Evolutionary conservation across 2,113 vertebrate genomes (phyloP).

Genomic region (Osmerus mordax): DNA sequence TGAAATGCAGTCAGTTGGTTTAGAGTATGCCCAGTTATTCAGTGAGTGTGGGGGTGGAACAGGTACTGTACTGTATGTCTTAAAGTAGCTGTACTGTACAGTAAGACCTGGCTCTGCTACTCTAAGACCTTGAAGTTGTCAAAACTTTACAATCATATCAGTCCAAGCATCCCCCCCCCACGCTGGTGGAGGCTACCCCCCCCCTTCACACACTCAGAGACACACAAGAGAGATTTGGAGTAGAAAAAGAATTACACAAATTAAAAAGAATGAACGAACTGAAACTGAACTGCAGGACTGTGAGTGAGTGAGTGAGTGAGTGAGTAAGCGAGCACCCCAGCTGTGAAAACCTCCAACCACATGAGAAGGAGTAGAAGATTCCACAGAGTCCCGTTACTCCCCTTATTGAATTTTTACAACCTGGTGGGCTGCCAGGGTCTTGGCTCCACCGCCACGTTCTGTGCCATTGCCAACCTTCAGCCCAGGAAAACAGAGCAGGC

Average conservation of each 20-base stretch:
- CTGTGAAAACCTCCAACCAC: conserved; percentile 60
- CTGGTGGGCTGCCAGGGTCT: conserved; percentile 50
- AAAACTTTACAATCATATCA: conserved; percentile 38
- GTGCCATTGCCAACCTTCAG: conserved; percentile 39
- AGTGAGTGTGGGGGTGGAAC: neutral
- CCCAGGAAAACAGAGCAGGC: conserved; percentile 45
- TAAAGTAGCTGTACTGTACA: neutral
- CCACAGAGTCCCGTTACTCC: conserved; percentile 53
- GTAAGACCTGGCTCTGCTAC: conserved; percentile 1
- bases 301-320: conserved; percentile 16
- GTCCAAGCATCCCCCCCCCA: neutral
- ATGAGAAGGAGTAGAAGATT: conserved; percentile 52
- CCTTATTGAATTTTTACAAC: conserved; percentile 62
- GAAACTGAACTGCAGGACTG: conserved; percentile 19
- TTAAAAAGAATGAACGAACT: neutral
- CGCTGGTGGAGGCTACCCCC: conserved; percentile 4
- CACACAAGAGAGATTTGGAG: neutral
- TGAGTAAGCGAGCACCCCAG: conserved; percentile 20
- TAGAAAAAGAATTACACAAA: neutral
- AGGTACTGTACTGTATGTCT: neutral
- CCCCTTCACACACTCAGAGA: neutral
- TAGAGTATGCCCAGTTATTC: neutral
- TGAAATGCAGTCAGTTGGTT: neutral
- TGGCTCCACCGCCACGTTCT: conserved; percentile 35
- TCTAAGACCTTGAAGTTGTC: conserved; percentile 27